Percentiles rank a stretch among this genome's conserved stretches.
phyloP scores from a whole-genome alignment of 2,888 invertebrate species.

The Ochlodes sylvanus region DNA sequence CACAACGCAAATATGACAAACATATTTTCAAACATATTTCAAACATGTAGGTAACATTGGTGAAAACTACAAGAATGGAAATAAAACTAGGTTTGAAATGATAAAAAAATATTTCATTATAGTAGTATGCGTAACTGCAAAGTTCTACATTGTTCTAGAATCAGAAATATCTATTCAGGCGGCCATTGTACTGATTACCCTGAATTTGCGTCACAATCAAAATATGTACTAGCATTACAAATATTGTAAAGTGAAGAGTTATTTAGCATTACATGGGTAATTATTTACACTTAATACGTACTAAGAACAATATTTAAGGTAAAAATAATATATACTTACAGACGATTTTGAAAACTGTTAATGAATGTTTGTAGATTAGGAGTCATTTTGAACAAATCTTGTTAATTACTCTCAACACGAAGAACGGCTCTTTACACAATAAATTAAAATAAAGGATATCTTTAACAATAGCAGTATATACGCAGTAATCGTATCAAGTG shows the following conservation, averaged over 20 bases:
- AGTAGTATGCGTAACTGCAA: not conserved
- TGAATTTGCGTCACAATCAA: conserved; percentile 3
- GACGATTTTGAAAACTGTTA: conserved; percentile 88
- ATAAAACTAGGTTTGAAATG: not conserved
- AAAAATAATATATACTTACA: conserved; percentile 84
- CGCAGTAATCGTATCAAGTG: conserved; percentile 5
- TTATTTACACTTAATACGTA: not conserved
- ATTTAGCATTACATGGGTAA: not conserved
- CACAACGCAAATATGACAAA: not conserved
- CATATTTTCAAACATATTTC: not conserved
- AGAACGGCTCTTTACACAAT: not conserved
- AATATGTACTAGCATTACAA: not conserved
- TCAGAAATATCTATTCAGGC: conserved; percentile 16
- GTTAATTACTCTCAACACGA: not conserved
- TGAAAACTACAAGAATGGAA: not conserved
- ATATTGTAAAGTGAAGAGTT: not conserved
- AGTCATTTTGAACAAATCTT: conserved; percentile 75
- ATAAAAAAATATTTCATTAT: not conserved
- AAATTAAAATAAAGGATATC: not conserved
- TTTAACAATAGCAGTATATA: not conserved
- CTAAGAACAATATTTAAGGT: not conserved
- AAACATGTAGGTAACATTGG: not conserved
- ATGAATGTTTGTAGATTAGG: conserved; percentile 86
- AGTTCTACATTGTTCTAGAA: conserved; percentile 29
- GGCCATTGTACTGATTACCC: conserved; percentile 29